Conservation (phyloP, 1,140 invertebrate genomes). For the Trachymyrmex septentrionalis region DNA sequence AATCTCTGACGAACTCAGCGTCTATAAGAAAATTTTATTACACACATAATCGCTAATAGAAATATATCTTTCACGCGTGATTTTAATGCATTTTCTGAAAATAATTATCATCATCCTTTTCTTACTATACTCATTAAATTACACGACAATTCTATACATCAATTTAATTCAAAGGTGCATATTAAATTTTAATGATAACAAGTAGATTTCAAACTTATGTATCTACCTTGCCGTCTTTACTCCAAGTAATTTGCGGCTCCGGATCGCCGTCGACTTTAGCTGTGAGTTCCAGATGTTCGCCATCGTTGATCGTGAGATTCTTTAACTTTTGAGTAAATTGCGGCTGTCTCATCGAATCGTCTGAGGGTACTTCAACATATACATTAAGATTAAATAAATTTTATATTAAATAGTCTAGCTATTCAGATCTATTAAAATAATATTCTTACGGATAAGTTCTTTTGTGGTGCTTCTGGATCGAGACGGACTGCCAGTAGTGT, state of each 20-base stretch:
- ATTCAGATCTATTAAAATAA: constrained; percentile 16
- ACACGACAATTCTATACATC: neutral
- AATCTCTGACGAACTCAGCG: constrained; percentile 92
- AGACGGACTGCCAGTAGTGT: constrained; percentile 91
- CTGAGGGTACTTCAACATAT: constrained; percentile 90
- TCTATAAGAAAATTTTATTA: constrained; percentile 72
- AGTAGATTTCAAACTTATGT: neutral
- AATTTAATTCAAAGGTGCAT: neutral
- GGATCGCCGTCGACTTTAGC: constrained; percentile 95
- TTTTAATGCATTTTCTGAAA: neutral
- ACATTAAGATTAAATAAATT: neutral
- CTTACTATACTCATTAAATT: neutral
- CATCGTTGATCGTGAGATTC: constrained; percentile 92
- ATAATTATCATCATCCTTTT: neutral
- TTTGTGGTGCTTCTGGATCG: constrained; percentile 96
- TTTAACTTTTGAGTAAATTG: constrained; percentile 92
- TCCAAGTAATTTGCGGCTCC: constrained; percentile 96
- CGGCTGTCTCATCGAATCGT: constrained; percentile 95
- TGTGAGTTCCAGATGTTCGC: constrained; percentile 92
- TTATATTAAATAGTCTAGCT: neutral
- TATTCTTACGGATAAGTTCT: constrained; percentile 93
- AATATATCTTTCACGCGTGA: neutral
- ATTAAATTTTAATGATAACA: neutral
- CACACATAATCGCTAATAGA: neutral
- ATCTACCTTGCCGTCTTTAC: constrained; percentile 91